Evolutionary conservation across 2,113 vertebrate genomes (phyloP), one percentile per base, ranked within the genome.

Genomic region (Peromyscus maniculatus): DNA sequence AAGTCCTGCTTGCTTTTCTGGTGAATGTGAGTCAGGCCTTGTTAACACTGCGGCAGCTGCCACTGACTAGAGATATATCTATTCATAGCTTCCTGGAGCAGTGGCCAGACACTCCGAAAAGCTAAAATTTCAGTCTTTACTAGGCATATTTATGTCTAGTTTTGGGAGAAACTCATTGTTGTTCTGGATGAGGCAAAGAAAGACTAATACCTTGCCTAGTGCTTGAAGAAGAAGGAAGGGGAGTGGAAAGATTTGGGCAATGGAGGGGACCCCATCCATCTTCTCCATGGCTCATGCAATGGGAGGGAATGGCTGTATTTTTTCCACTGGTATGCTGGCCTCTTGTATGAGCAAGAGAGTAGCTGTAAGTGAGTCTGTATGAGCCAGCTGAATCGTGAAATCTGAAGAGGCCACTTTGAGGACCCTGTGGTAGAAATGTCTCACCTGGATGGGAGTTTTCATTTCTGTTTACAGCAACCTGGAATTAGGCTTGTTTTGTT

Each of bases 401-500:
- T 80, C 46, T 17, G 72, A 94, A 91, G 74, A 71, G 39, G 79
- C 55, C 19, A 57, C 19, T 89, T 87, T 72, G 36, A 83, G 15
- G 36, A 93, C 66, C 10, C 21, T 11, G 17, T 91, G 62, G 74
- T 92, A 72, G 78, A 80, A 91, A 94, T 83, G 96, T 98, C 97
- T 97, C 98, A 97, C 98, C 95, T 97, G 96, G 89, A 79, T 75
- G 92, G 74, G 16, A 78, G 59, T 97, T 98, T 98, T 97, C 94
- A 98, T 98, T 98, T 98, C 89, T 98, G 95, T 97, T 97, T 91
- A 87, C 69, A 96, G 84, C 96, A 98, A 67, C 96, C 95, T 98
- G 95, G 72, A 98, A 93, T 95, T 88, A 97, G 93, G 92, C 87
- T 98, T 98, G 94, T 97, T 98, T 97, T 98, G 94, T 94, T 98